Evolutionary conservation across 1,140 invertebrate species (phyloP).

Genomic region (Tyrophagus putrescentiae): DNA sequence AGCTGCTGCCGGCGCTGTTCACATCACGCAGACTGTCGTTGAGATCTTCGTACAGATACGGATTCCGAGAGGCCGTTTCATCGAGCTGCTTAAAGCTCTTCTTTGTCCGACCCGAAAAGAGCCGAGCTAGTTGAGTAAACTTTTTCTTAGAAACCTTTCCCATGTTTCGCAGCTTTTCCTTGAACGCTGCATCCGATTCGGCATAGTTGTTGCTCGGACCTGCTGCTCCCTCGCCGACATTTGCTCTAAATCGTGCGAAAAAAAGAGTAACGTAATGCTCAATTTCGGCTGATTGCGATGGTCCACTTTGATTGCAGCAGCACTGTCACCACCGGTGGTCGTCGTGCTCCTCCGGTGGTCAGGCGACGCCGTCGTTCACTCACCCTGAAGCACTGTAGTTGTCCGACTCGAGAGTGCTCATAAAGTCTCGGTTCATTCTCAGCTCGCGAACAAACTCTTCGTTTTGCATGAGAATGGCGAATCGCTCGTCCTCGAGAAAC

Average conservation of each 20-base stretch:
- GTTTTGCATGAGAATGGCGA: slow-evolving; percentile 75
- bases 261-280: neutral
- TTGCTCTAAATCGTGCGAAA: neutral
- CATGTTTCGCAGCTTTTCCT: slow-evolving; percentile 69
- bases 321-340: too few species aligned
- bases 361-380: too few species aligned
- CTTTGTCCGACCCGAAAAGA: slow-evolving; percentile 56
- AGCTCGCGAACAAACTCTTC: slow-evolving; percentile 80
- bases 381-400: neutral
- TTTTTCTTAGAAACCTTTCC: slow-evolving; percentile 70
- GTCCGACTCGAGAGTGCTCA: slow-evolving; percentile 53
- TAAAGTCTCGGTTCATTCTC: slow-evolving; percentile 72
- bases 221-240: neutral
- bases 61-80: neutral
- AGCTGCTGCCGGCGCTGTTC: neutral
- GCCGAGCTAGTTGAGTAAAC: slow-evolving; percentile 58
- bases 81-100: slow-evolving; percentile 35
- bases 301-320: too few species aligned
- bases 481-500: slow-evolving; percentile 56
- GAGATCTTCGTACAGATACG: slow-evolving; percentile 4
- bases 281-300: too few species aligned
- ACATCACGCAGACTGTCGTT: neutral
- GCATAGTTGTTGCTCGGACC: neutral
- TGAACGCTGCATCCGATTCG: slow-evolving; percentile 59
- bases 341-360: too few species aligned